A percentile compares a stretch with the other conserved stretches of the same genome.
phyloP scores from a whole-genome alignment of 2,888 invertebrate genomes.

The Diploptera punctata region DNA sequence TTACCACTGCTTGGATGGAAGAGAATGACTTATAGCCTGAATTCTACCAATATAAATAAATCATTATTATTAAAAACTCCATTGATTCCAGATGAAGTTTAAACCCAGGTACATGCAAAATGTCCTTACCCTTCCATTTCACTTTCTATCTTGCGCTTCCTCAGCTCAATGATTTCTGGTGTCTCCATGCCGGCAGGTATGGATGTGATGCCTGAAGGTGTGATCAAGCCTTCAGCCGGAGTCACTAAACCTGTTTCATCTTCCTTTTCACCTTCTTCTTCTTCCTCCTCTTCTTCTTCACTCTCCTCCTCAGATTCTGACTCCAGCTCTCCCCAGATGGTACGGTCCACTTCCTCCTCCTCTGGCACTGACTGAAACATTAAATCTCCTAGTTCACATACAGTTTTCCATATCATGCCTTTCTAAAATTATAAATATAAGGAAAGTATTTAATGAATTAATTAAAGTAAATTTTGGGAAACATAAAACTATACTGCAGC shows the following conservation, averaged over 20 bases:
- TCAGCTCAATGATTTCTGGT: slow-evolving; percentile 96
- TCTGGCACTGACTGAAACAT: slow-evolving; percentile 66
- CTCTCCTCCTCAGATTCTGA: slow-evolving; percentile 77
- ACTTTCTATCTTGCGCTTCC: slow-evolving; percentile 95
- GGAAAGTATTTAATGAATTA: too few species aligned
- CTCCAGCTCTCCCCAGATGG: slow-evolving; percentile 97
- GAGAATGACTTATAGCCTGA: too few species aligned
- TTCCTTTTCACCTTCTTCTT: slow-evolving; percentile 61
- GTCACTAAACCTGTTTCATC: slow-evolving; percentile 89
- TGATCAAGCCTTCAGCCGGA: slow-evolving; percentile 91
- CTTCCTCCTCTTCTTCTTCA: slow-evolving; percentile 61
- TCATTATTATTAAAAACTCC: too few species aligned
- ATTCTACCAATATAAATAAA: too few species aligned
- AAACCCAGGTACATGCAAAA: too few species aligned
- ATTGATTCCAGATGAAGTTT: too few species aligned
- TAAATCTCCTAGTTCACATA: too few species aligned
- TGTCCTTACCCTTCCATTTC: slow-evolving; percentile 87
- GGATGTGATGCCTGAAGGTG: slow-evolving; percentile 90
- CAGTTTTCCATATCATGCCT: too few species aligned
- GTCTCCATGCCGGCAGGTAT: slow-evolving; percentile 97
- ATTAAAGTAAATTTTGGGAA: too few species aligned
- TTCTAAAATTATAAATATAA: too few species aligned
- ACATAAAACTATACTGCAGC: too few species aligned
- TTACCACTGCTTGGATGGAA: too few species aligned
- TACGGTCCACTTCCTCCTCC: slow-evolving; percentile 91